Evolutionary conservation across 2,113 vertebrate species (phyloP).

Genomic region (Thermophis baileyi): DNA sequence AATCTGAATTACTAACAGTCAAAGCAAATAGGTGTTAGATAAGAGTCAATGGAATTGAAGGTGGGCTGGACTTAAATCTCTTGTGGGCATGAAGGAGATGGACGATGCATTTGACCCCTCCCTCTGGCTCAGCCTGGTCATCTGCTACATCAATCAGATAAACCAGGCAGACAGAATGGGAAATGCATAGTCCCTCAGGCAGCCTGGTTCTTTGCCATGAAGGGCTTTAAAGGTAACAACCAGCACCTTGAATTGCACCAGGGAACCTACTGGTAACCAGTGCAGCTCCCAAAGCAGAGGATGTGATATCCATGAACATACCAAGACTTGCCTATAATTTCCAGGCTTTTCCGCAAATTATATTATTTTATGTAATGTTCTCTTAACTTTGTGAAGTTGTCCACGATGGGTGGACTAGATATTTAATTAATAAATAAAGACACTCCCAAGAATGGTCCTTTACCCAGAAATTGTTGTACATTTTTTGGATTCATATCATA

Average conservation of each 20-base stretch:
- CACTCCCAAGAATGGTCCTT: background rate
- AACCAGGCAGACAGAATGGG: background rate
- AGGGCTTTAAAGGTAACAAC: background rate
- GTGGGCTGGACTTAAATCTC: background rate
- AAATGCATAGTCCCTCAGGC: background rate
- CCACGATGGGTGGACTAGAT: background rate
- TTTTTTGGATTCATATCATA: background rate
- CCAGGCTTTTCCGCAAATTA: background rate
- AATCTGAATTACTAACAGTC: background rate
- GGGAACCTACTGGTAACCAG: background rate
- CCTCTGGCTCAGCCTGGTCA: background rate
- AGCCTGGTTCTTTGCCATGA: background rate
- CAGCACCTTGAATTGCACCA: background rate
- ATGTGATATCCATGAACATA: background rate
- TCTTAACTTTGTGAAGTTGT: background rate
- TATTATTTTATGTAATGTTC: background rate
- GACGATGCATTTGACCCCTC: background rate
- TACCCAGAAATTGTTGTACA: background rate
- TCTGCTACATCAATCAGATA: background rate
- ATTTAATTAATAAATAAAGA: background rate
- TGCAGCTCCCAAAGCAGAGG: background rate
- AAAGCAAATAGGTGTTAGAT: background rate
- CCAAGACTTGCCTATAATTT: background rate
- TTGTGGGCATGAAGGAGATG: background rate
- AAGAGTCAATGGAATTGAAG: background rate